Base-by-base conservation (phyloP, 2,888 invertebrate genomes). In the Hypercompe scribonia region DNA sequence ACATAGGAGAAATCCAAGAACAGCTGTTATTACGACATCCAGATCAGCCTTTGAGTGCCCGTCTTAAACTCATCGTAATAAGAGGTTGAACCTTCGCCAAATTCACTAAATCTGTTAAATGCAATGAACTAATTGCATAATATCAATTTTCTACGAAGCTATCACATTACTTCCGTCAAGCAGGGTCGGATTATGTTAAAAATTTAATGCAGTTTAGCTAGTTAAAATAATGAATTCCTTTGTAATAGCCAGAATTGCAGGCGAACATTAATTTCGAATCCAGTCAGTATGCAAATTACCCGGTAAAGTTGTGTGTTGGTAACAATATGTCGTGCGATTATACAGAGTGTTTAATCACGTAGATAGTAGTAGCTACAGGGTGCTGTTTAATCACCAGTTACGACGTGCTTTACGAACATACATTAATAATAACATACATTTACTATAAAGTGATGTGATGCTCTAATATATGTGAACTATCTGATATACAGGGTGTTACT, bases 281-380 rank as follows among this genome's bases (percentile, higher is more conserved):
- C 70, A 63, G 70, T 65, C 65, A 31, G 64, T 78, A 81, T 83
- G 84, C 73, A 83, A 81, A 81, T 74, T 4, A 68, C 69, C 36
- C 78, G 78, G 65, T 66, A 69, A 58, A 65, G 36, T 54, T 63
- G 39, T 58, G n/a, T 61, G 71, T 66, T 39, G 73, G 71, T 78
- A 78, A 72, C 82, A 69, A 39, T 69, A 81, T 72, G 78, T 75
- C 65, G 76, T 66, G 66, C 71, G 70, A 70, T 71, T 72, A 68
- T 68, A 72, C 68, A 72, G 72, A 46, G 50, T 72, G 72, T 72
- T 72, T 68, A 72, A 72, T 72, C 72, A 72, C 72, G 68, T 50
- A 72, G 61, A 67, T 72, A 72, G 31, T 72, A 72, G 31, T 58
- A 36, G 61, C 34, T 72, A 72, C 72, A 72, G 72, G 63, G 36